Evolutionary conservation across 2,888 invertebrate genomes (phyloP).

Genomic region (Orthonychiurus folsomi): DNA sequence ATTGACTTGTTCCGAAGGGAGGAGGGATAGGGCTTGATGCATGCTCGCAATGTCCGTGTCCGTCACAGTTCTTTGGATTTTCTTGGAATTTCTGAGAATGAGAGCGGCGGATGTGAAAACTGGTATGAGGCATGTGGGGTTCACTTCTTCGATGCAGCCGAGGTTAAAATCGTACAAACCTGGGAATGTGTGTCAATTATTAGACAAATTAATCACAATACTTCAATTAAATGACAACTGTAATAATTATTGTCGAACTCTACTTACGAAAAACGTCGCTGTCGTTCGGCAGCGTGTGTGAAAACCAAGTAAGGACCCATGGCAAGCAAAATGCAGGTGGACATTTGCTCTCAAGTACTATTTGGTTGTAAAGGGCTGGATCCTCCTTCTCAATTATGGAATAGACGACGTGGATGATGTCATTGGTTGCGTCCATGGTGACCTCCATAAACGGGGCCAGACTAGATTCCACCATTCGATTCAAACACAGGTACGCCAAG

Average conservation of each 20-base stretch:
- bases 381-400: constrained; percentile 35
- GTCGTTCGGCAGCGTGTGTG: constrained; percentile 37
- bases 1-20: constrained; percentile 25
- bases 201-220: not conserved
- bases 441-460: constrained; percentile 37
- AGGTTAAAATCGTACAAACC: constrained; percentile 37
- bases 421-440: constrained; percentile 37
- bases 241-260: not conserved
- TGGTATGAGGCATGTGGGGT: constrained; percentile 31
- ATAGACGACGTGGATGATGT: constrained; percentile 34
- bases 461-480: constrained; percentile 31
- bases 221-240: not conserved
- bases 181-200: constrained; percentile 12
- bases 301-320: constrained; percentile 40
- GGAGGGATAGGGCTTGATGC: constrained; percentile 32
- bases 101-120: constrained; percentile 34
- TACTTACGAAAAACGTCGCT: constrained; percentile 36
- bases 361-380: constrained; percentile 29
- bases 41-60: constrained; percentile 36
- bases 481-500: constrained; percentile 33
- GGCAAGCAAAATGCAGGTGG: constrained; percentile 36
- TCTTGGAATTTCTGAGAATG: constrained; percentile 25
- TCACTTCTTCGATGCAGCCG: constrained; percentile 24
- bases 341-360: constrained; percentile 33
- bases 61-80: constrained; percentile 21